Conservation (phyloP, 2,797 vertebrate species). For the Neosilurus hyrtlii region DNA sequence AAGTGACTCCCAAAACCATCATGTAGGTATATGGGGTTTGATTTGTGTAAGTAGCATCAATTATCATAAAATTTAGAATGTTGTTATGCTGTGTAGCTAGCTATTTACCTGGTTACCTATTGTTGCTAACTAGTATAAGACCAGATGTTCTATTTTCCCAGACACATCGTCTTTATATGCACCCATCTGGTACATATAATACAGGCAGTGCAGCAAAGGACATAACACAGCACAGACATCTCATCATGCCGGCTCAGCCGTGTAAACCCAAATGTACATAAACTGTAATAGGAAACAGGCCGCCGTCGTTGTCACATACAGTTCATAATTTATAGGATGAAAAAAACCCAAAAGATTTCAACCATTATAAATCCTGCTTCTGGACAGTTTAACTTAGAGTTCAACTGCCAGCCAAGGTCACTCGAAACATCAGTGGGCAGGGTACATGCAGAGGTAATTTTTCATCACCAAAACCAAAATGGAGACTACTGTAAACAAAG, state of each 20-base stretch:
- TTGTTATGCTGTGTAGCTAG: not conserved
- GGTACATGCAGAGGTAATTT: not conserved
- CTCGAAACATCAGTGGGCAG: not conserved
- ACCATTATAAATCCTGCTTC: not conserved
- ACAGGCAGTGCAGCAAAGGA: conserved; percentile 14
- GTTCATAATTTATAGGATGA: conserved; percentile 6
- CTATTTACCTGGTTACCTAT: not conserved
- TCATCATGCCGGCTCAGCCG: not conserved
- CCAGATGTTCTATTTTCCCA: conserved; percentile 7
- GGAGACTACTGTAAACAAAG: conserved; percentile 7
- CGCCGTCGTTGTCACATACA: conserved; percentile 13
- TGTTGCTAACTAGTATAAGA: not conserved
- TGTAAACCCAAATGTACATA: not conserved
- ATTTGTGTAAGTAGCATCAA: not conserved
- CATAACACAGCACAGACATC: conserved; percentile 17
- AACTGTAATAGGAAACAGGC: conserved; percentile 22
- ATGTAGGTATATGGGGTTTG: not conserved
- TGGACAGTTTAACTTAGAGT: conserved; percentile 10
- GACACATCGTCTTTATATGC: not conserved
- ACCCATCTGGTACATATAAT: conserved; percentile 13
- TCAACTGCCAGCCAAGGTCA: not conserved
- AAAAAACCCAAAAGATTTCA: conserved; percentile 8
- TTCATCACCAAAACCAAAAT: conserved; percentile 15
- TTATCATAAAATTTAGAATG: not conserved
- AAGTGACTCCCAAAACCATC: not conserved